phyloP scores from a whole-genome alignment of 2,888 invertebrate species.

The Chrysodeixis includens region DNA sequence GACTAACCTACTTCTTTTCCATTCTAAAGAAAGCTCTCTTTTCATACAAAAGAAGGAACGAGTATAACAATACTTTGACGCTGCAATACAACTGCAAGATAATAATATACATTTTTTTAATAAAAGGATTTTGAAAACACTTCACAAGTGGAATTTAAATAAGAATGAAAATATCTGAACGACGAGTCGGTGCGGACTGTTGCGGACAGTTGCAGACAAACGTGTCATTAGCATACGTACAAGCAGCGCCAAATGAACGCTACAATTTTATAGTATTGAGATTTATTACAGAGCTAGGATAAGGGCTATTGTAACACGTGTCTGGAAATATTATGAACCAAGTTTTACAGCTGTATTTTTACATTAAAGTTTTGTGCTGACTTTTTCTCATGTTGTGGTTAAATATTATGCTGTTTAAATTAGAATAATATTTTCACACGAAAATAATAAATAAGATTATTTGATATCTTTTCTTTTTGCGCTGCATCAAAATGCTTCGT shows the following conservation, averaged over 20 bases:
- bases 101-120: neutral
- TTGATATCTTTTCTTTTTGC: no score
- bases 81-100: neutral
- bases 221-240: constrained; percentile 38
- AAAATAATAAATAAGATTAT: no score
- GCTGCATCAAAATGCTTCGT: no score
- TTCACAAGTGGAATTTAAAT: constrained; percentile 23
- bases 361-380: neutral
- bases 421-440: no score
- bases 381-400: no score
- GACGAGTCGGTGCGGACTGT: constrained; percentile 19
- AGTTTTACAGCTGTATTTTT: neutral
- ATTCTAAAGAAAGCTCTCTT: no score
- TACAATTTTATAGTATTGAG: constrained; percentile 27
- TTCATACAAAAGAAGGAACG: no score
- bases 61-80: neutral
- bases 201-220: constrained; percentile 32
- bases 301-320: neutral
- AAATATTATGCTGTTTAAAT: no score
- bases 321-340: neutral
- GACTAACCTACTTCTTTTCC: no score
- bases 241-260: constrained; percentile 24
- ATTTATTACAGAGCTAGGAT: constrained; percentile 5
- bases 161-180: constrained; percentile 15
- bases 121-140: constrained; percentile 21